Evolutionary conservation across 2,888 invertebrate species (phyloP).

Genomic region (Agriopis aurantiaria): DNA sequence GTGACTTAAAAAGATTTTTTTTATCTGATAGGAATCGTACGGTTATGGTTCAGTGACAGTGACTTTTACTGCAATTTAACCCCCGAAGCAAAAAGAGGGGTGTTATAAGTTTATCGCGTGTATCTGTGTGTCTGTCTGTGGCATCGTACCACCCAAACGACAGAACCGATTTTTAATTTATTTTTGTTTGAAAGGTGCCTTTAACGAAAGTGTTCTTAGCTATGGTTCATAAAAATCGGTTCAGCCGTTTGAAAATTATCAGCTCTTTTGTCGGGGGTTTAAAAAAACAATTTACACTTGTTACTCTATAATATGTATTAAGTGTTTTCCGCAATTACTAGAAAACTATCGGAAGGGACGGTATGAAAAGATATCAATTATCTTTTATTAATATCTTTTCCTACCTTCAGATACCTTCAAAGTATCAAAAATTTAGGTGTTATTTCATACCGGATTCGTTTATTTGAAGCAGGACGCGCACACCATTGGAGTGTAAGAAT

Average conservation of each 20-base stretch:
- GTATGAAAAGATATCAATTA: not conserved
- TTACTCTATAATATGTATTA: not conserved
- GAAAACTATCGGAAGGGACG: not conserved
- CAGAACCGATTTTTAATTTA: too few relatives aligned
- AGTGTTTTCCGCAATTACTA: not conserved
- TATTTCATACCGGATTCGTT: conserved; percentile 13
- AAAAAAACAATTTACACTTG: too few relatives aligned
- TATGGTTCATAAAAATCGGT: too few relatives aligned
- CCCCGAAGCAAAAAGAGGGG: too few relatives aligned
- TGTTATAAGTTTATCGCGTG: too few relatives aligned
- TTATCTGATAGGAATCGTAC: not conserved
- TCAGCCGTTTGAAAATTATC: too few relatives aligned
- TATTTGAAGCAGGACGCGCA: conserved; percentile 45
- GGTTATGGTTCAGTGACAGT: not conserved
- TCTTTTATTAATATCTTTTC: not conserved
- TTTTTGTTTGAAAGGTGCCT: too few relatives aligned
- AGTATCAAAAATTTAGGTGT: not conserved
- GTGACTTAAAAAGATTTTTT: conserved; percentile 33
- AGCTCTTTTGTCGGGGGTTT: too few relatives aligned
- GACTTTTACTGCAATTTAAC: too few relatives aligned
- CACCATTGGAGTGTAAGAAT: conserved; percentile 45
- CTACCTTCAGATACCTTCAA: not conserved
- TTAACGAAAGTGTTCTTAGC: too few relatives aligned
- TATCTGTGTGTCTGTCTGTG: too few relatives aligned
- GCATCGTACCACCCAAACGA: too few relatives aligned